Conservation (phyloP, 2,888 invertebrate species). For the Caenorhabditis imperialis region DNA sequence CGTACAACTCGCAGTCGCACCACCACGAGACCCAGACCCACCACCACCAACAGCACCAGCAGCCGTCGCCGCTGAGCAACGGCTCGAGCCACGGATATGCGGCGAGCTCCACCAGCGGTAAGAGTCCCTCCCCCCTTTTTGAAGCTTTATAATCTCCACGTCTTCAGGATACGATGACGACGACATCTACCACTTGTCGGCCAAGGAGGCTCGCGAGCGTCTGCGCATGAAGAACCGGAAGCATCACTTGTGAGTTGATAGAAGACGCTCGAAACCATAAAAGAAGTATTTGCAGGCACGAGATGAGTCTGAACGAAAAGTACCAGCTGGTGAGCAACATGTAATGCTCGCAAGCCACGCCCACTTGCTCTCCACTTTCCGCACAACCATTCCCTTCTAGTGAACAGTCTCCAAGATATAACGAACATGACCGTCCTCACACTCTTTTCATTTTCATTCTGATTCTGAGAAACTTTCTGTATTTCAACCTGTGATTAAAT, state of each 20-base stretch:
- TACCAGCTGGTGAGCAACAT: slow-evolving; percentile 74
- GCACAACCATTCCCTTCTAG: slow-evolving; percentile 35
- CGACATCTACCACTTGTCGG: slow-evolving; percentile 75
- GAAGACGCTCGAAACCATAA: background rate
- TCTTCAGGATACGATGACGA: slow-evolving; percentile 55
- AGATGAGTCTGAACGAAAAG: slow-evolving; percentile 76
- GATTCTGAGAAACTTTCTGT: slow-evolving; percentile 5
- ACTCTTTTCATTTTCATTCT: background rate
- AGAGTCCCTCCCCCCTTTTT: too few species aligned
- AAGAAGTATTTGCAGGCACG: slow-evolving; percentile 36
- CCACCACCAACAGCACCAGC: slow-evolving; percentile 41
- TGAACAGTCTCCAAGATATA: slow-evolving; percentile 1
- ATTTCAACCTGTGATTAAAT: slow-evolving; percentile 35
- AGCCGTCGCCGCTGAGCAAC: slow-evolving; percentile 53
- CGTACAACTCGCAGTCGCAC: slow-evolving; percentile 40
- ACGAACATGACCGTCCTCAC: slow-evolving; percentile 17
- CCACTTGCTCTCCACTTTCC: background rate
- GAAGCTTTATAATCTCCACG: too few species aligned
- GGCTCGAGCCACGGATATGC: slow-evolving; percentile 55
- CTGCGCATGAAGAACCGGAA: slow-evolving; percentile 68
- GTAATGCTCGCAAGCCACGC: slow-evolving; percentile 45
- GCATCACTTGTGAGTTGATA: slow-evolving; percentile 44
- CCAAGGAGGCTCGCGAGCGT: slow-evolving; percentile 74
- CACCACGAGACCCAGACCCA: slow-evolving; percentile 37
- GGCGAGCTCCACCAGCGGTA: slow-evolving; percentile 40